Evolutionary conservation across 2,113 vertebrate species (phyloP).

Genomic region (Actenoides hombroni): DNA sequence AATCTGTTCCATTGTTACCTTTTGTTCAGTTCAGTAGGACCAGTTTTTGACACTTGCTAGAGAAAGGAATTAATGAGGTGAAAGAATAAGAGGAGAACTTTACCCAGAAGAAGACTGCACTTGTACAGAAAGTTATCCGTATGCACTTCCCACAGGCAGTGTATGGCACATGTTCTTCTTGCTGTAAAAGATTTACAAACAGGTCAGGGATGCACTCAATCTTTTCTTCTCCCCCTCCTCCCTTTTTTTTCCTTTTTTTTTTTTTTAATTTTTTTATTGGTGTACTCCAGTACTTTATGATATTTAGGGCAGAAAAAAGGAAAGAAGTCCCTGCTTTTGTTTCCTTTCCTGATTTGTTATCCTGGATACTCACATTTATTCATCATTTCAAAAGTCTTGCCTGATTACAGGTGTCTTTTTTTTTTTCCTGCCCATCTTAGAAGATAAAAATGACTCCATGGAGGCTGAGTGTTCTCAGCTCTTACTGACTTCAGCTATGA

Average conservation of each 20-base stretch:
- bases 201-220: background rate
- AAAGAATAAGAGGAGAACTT: constrained; percentile 26
- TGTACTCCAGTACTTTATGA: background rate
- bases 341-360: background rate
- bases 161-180: constrained; percentile 86
- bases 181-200: constrained; percentile 68
- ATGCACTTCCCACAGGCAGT: constrained; percentile 87
- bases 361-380: background rate
- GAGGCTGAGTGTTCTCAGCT: background rate
- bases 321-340: background rate
- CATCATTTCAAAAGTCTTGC: background rate
- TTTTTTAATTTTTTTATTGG: too few species aligned
- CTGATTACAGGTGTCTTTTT: background rate
- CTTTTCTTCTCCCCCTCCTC: background rate
- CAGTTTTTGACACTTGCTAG: background rate
- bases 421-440: background rate
- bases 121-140: constrained; percentile 84
- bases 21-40: background rate
- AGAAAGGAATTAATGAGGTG: background rate
- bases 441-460: background rate
- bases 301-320: background rate
- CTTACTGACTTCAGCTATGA: background rate
- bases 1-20: background rate
- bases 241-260: background rate
- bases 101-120: constrained; percentile 96